Percentiles rank a stretch among this genome's conserved stretches.
phyloP scores from a whole-genome alignment of 2,888 invertebrate genomes.

The Onchidella celtica region DNA sequence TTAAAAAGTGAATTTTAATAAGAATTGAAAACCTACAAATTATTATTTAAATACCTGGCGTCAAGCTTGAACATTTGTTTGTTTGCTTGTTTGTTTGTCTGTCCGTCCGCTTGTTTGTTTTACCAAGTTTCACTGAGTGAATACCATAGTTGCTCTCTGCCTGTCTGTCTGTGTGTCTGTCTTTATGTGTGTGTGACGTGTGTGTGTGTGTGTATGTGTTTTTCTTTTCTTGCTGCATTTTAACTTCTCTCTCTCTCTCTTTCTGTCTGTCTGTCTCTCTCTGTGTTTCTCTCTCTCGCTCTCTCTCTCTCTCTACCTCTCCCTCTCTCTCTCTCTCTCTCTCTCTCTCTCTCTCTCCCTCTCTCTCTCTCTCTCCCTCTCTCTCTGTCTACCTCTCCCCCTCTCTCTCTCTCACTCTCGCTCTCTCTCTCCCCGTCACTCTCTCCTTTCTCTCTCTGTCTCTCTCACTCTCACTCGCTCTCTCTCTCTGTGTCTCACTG shows the following conservation, averaged over 20 bases:
- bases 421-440: too few relatives aligned
- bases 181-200: background rate
- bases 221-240: background rate
- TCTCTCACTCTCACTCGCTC: too few relatives aligned
- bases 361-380: background rate
- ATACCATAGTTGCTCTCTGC: background rate
- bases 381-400: too few relatives aligned
- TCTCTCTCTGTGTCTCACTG: too few relatives aligned
- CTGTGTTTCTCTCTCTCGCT: background rate
- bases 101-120: background rate
- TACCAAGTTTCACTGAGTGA: background rate
- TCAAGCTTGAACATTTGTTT: too few relatives aligned
- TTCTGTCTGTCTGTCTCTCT: background rate
- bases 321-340: background rate
- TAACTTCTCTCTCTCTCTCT: background rate
- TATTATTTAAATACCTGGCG: too few relatives aligned
- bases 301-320: background rate
- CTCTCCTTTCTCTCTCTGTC: too few relatives aligned
- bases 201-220: background rate
- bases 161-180: background rate
- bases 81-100: background rate
- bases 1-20: too few relatives aligned
- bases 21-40: too few relatives aligned
- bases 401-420: too few relatives aligned
- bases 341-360: background rate